Evolutionary conservation across 2,797 vertebrate species (phyloP), one percentile per base, ranked within the genome.

Genomic region (Protosalanx chinensis): DNA sequence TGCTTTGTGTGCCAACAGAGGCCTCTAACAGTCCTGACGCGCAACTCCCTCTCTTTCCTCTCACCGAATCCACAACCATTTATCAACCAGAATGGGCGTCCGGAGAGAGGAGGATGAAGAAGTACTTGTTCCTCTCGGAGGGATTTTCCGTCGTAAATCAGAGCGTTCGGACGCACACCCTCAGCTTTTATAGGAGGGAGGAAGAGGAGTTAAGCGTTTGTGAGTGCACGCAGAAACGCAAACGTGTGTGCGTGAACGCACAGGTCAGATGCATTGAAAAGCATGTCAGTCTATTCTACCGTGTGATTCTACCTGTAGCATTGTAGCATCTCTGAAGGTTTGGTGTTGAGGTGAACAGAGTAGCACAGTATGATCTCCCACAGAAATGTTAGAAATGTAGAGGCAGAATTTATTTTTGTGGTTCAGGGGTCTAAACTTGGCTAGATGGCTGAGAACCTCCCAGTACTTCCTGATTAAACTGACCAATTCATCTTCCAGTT

Each of bases 371-470:
- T 46, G 41, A 56, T 56, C 16, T 56, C 4, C 51, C 51, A 56
- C 18, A 56, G 51, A n/a, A 56, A 5, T 16, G 51, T n/a, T 16
- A 6, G 6, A 16, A 56, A 16, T 56, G 18, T 56, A 56, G n/a
- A 56, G 1, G 51, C 51, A 4, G 4, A n/a, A n/a, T n/a, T n/a
- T n/a, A 4, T 56, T 16, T 56, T 29, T 8, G 72, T 64, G 58
- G 29, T 27, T 27, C 13, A 51, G 35, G 61, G 68, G 71, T 6
- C 53, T 37, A 30, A 23, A 59, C n/a, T 79, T 75, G 84, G 84
- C 80, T 85, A 84, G 82, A 85, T 82, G 59, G 75, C 75, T 79
- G 76, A 81, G 76, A 81, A 80, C 70, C 67, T 71, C 37, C 60
- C 76, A 79, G 78, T 79, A 74, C 51, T 79, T 67, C 75, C 66